Percentiles rank a stretch among this genome's conserved stretches.
Evolutionary conservation across 2,888 invertebrate species (phyloP).

Genomic region (Lomographa bimaculata): DNA sequence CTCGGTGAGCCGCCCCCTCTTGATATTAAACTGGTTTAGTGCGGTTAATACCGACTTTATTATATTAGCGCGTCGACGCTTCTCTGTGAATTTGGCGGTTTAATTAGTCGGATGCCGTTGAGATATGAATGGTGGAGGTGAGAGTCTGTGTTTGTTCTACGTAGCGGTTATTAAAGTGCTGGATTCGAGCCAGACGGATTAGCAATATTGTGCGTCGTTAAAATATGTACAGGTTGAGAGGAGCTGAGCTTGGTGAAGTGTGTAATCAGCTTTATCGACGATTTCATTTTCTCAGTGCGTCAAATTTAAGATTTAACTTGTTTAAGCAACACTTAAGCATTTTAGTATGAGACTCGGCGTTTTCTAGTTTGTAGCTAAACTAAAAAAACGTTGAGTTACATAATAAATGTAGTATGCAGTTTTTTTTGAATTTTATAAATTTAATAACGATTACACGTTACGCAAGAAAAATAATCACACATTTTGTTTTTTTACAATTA

Average conservation of each 20-base stretch:
- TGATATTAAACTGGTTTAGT: slow-evolving; percentile 77
- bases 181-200: slow-evolving; percentile 36
- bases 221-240: slow-evolving; percentile 4
- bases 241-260: neutral
- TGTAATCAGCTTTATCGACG: slow-evolving; percentile 10
- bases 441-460: no score
- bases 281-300: neutral
- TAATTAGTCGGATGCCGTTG: slow-evolving; percentile 39
- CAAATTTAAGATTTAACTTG: neutral
- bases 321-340: no score
- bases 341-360: no score
- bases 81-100: slow-evolving; percentile 34
- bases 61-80: slow-evolving; percentile 75
- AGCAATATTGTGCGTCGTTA: slow-evolving; percentile 18
- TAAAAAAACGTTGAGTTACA: no score
- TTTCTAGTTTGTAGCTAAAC: no score
- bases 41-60: slow-evolving; percentile 76
- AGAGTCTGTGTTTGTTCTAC: slow-evolving; percentile 35
- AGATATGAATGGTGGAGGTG: slow-evolving; percentile 51
- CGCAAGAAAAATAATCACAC: no score
- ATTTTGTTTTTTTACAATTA: no score
- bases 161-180: slow-evolving; percentile 33
- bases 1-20: slow-evolving; percentile 50
- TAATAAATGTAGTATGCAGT: no score
- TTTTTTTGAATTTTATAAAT: no score